Base-by-base conservation (phyloP, 2,797 vertebrate species). In the Onychomys arenicola region DNA sequence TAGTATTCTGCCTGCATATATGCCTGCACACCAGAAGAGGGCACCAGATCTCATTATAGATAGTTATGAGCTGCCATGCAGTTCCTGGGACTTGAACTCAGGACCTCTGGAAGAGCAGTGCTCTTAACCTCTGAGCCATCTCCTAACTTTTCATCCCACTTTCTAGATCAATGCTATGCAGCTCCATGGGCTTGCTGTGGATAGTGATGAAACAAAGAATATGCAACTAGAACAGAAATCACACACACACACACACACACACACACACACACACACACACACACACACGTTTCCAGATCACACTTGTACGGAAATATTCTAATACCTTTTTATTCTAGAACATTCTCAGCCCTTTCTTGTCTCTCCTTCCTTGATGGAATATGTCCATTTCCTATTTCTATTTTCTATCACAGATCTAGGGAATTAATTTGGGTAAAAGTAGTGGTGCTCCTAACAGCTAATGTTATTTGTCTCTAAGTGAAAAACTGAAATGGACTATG, bases 311-410 rank as follows among this genome's bases (percentile, higher is more conserved):
- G 23, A 49, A 89, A 11, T 75, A 25, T 57, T 77, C 92, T 63
- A 92, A 69, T 77, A 92, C 11, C 77, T 29, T 71, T 16, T 65
- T 81, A n/a, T 86, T 92, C 89, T 63, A 89, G 76, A 83, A 83
- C 19, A 80, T 23, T 78, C 29, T 77, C 43, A 71, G 34, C 25
- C 32, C 46, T 61, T 63, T 32, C 82, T 76, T 67, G n/a, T 46
- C 32, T 69, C 25, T 34, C 75, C 81, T 69, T 93, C 75, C n/a
- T 65, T 63, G 32, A 23, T 6, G 40, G 11, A 69, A 55, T 5
- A 0, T 40, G 27, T 1, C 82, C 37, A 95, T 86, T 96, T 93
- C 61, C 32, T 34, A 11, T 9, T n/a, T 37, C 25, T 94, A 77
- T 57, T 84, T 63, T 76, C 77, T 80, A 32, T 43, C 37, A 89